Evolutionary conservation across 2,797 vertebrate species (phyloP).

Genomic region (Perodicticus potto): DNA sequence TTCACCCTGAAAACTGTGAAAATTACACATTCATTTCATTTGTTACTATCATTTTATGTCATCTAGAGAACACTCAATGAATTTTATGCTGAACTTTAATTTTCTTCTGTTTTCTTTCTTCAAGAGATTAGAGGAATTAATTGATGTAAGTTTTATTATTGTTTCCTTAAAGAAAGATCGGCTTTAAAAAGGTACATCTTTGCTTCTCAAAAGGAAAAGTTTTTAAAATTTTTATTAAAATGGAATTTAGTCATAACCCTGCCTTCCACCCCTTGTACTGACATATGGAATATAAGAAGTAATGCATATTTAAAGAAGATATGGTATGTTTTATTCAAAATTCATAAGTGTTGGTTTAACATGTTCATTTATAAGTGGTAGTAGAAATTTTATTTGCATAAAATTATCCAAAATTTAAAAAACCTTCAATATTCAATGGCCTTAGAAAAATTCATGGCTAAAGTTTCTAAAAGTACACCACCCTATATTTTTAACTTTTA

Average conservation of each 20-base stretch:
- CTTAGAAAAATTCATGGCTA: neutral
- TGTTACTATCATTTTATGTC: neutral
- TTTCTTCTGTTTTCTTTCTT: neutral
- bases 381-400: neutral
- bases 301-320: neutral
- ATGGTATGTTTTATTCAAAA: neutral
- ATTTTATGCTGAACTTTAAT: neutral
- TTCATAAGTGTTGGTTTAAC: neutral
- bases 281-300: neutral
- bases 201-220: neutral
- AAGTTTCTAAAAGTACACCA: slow-evolving; percentile 16
- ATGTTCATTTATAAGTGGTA: neutral
- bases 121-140: neutral
- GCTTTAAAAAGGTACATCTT: neutral
- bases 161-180: neutral
- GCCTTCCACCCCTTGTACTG: neutral
- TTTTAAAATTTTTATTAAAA: neutral
- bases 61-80: neutral
- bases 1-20: neutral
- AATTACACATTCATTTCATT: neutral
- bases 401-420: neutral
- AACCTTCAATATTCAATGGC: neutral
- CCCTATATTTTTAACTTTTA: neutral
- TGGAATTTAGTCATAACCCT: neutral
- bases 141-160: neutral